phyloP scores from a whole-genome alignment of 2,797 vertebrate species.

The Prunella strophiata region DNA sequence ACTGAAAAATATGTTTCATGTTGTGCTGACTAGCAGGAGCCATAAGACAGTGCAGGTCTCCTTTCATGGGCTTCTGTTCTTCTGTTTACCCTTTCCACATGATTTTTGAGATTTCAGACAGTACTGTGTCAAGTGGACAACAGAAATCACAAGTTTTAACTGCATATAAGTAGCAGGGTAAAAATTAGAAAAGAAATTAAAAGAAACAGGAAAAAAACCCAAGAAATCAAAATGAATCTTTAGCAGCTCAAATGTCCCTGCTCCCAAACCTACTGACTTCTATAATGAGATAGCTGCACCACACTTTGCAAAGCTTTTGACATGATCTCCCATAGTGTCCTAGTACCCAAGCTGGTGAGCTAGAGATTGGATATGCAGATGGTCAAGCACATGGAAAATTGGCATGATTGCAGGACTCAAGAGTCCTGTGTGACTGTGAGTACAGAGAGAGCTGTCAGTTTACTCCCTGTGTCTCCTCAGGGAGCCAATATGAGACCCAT shows the following conservation, averaged over 20 bases:
- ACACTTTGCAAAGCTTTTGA: neutral
- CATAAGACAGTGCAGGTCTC: neutral
- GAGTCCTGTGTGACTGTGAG: accelerated
- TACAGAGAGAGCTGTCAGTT: neutral
- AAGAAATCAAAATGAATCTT: neutral
- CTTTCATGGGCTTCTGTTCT: neutral
- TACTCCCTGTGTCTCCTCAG: neutral
- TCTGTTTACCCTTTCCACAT: neutral
- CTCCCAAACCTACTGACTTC: neutral
- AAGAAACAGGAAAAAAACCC: neutral
- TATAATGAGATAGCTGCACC: neutral
- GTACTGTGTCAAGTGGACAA: neutral
- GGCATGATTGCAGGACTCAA: neutral
- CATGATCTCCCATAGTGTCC: neutral
- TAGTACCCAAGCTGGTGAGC: neutral
- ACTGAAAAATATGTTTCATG: neutral
- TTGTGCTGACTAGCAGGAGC: neutral
- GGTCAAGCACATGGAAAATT: accelerated
- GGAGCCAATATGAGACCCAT: neutral
- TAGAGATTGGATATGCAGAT: neutral
- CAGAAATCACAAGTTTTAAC: neutral
- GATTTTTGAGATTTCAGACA: neutral
- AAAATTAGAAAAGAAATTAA: neutral
- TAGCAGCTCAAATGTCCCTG: neutral
- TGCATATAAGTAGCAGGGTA: neutral